These are phyloP conservation scores for Ctena decussata DNA, from an alignment of 2,888 invertebrate genomes.

Conservation along the genomic window DNA sequence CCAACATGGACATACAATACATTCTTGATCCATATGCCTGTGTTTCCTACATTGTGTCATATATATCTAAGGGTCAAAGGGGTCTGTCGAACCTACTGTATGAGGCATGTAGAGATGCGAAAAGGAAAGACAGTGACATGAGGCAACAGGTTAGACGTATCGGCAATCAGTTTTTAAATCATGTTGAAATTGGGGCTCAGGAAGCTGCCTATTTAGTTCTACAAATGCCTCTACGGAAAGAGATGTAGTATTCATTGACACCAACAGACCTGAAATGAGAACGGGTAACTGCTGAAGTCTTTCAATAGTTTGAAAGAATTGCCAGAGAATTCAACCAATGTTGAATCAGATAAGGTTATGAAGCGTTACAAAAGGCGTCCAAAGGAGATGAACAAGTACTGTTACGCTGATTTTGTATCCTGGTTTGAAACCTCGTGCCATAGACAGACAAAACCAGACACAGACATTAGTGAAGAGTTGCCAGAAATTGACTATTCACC, in stretches of 20 bases:
- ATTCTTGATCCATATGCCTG: conserved; percentile 59
- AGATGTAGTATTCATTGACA: conserved; percentile 56
- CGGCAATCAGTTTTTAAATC: conserved; percentile 53
- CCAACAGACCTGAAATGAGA: conserved; percentile 64
- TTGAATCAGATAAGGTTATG: conserved; percentile 24
- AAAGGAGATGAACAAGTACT: conserved; percentile 36
- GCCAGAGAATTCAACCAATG: conserved; percentile 36
- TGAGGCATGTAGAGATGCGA: conserved; percentile 59
- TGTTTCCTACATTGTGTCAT: no score
- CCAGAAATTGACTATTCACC: no score
- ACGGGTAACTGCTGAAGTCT: conserved; percentile 69
- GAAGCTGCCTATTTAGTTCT: conserved; percentile 67
- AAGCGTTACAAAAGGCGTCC: conserved; percentile 60
- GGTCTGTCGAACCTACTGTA: conserved; percentile 18
- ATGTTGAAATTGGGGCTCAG: conserved; percentile 66
- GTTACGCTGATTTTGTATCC: conserved; percentile 44
- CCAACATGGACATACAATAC: conserved; percentile 66
- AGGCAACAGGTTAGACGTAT: conserved; percentile 59
- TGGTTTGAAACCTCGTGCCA: no score
- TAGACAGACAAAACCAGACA: no score
- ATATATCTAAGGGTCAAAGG: conserved; percentile 18
- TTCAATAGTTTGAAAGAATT: conserved; percentile 48
- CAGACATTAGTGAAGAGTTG: no score
- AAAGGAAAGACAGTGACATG: conserved; percentile 52
- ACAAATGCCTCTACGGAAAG: conserved; percentile 59